Evolutionary conservation across 2,113 vertebrate genomes (phyloP), one percentile per base, ranked within the genome.

Genomic region (Taxidea taxus): DNA sequence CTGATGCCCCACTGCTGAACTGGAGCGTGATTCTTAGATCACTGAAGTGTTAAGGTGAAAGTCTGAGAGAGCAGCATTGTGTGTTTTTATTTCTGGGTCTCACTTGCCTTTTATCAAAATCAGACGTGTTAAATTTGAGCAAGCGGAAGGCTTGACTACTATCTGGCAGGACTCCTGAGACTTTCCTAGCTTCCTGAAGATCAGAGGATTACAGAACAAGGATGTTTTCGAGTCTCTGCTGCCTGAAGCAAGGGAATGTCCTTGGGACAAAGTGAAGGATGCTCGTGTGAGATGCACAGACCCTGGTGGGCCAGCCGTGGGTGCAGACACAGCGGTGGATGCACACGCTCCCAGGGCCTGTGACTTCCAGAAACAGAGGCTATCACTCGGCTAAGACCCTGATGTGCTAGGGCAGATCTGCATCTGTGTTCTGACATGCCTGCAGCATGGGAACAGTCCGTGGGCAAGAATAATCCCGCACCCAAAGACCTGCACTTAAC

Each of bases 321-420:
- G 31, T 9, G 27, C 29, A 2, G 3, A 54, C 54, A 37, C 14
- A 4, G 2, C 14, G 1, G 9, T 27, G 9, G 3, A 4, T 3
- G 1, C n/a, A 13, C 14, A 62, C 0, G 1, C 3, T 3, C 15
- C 20, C 11, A 1, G 1, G 1, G 16, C 3, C 12, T 18, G 27
- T 11, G 34, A 74, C 31, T 27, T 31, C 37, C 49, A 66, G 51
- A 81, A 23, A 4, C 58, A 60, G 18, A 20, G 4, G 13, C 4
- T 11, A 6, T 5, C 12, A 4, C 44, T 25, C 18, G 31, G 81
- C 9, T 9, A 3, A 6, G 21, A 86, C 44, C 14, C n/a, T 34
- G 12, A 21, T 1, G 25, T 13, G 84, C 13, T 7, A 31, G 3
- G 6, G 7, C 21, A 13, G 47, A 8, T 6, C 54, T 6, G 0